phyloP scores from a whole-genome alignment of 2,113 vertebrate genomes.

The Cromileptes altivelis region DNA sequence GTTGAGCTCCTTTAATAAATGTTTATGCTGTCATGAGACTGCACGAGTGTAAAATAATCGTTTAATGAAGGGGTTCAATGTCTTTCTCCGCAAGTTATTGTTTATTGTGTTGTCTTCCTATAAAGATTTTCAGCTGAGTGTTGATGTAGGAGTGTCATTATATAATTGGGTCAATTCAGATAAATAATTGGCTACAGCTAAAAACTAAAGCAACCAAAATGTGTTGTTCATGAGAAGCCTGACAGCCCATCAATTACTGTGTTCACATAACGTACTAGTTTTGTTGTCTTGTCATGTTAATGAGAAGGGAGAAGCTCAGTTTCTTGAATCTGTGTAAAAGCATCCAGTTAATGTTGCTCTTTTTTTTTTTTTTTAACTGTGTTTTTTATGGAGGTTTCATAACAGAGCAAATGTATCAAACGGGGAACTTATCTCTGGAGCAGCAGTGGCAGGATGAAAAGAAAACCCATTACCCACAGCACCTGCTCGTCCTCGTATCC shows the following conservation, averaged over 20 bases:
- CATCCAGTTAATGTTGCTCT: background rate
- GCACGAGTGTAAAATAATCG: background rate
- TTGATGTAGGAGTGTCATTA: background rate
- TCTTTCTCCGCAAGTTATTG: background rate
- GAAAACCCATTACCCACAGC: background rate
- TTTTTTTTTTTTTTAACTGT: background rate
- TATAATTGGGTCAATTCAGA: background rate
- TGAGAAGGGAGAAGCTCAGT: background rate
- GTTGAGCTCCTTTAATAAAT: background rate
- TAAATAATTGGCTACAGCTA: background rate
- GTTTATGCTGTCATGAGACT: background rate
- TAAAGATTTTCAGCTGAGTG: background rate
- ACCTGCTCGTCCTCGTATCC: background rate
- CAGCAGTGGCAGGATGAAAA: slow-evolving; percentile 1
- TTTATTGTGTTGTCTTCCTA: background rate
- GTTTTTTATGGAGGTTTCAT: background rate
- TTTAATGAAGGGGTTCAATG: background rate
- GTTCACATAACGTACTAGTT: background rate
- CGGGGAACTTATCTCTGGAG: background rate
- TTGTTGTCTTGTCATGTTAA: background rate
- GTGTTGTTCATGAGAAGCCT: background rate
- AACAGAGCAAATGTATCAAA: background rate
- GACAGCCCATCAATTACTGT: background rate
- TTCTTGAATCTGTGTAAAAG: no score
- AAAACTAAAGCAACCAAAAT: background rate